Evolutionary conservation across 2,888 invertebrate genomes (phyloP), one percentile per base, ranked within the genome.

Genomic region (Noctua pronuba): DNA sequence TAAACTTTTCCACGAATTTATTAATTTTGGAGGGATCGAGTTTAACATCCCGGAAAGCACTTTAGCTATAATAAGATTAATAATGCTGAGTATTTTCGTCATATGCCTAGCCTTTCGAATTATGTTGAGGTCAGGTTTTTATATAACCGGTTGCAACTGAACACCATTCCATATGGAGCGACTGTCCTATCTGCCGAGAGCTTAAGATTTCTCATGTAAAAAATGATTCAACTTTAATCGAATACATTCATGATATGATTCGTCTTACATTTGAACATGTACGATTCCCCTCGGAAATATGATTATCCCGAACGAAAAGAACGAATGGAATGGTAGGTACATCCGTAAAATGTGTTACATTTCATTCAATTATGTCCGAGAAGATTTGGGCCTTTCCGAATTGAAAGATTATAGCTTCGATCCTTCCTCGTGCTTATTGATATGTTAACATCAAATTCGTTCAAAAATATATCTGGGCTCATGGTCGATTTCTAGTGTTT

Each of bases 351-450:
- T 49, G 31, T 41, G 65, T 52, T 44, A 66, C n/a, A 58, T 72
- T 80, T 60, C 35, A 76, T 80, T 80, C 52, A 65, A 75, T 73
- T 66, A 81, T 69, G 49, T 70, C 58, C 68, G 35, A 55, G 16
- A 16, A n/a, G 52, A 65, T 69, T 58, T 64, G 38, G 68, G 35
- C 21, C 28, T 8, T 41, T 35, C 16, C 28, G 31, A 44, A 72
- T 69, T 65, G 18, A 24, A 21, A 46, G 68, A 24, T 35, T 67
- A 49, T 67, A 13, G 28, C 24, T 55, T 75, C 10, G 35, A 38
- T 16, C 44, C 1, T 64, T 52, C 18, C 3, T 41, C 21, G 6
- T 62, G 16, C 8, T 44, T 35, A 28, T 16, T 5, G 18, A 60
- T 66, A 41, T 5, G 41, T 13, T 52, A 28, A 65, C n/a, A 41